Evolutionary conservation across 2,113 vertebrate species (phyloP), one percentile per base, ranked within the genome.

Genomic region (Lepus timidus): DNA sequence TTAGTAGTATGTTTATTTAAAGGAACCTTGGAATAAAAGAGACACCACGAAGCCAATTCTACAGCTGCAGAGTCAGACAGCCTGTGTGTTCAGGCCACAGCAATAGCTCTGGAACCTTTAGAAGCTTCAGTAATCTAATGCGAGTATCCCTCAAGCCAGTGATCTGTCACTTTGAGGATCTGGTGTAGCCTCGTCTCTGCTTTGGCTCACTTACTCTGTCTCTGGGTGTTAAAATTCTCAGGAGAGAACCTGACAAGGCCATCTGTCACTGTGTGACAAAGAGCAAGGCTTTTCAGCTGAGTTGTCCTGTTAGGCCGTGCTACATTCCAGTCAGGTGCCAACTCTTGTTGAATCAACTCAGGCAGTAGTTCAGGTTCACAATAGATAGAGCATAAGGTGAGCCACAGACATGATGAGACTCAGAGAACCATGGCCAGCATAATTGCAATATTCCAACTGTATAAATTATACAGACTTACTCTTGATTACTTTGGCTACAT

Each of bases 41-140:
- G 64, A 74, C 7, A 9, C 10, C 9, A n/a, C 0, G 13, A 74
- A 49, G 6, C 1, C 8, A 29, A 5, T 7, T 39, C 0, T 12
- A 9, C 1, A 68, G 10, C 17, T 44, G 13, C 19, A 49, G 4
- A 76, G 7, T 20, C 12, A 52, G 39, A 12, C 29, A n/a, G 39
- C 14, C 22, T 9, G 20, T 33, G 36, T 51, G 9, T 29, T 13
- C 29, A 49, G 36, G 11, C 1, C 16, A 20, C 16, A 83, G 71
- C 12, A 25, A 19, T 3, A 39, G 27, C 49, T 70, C 65, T 31
- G 8, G 39, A 52, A 52, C 27, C 25, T 12, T 52, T 22, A 31
- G 22, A 7, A 33, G 25, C 20, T 55, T 19, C 36, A 64, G 23
- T 9, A 9, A 51, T 58, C 58, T 13, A 12, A 92, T 1, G 0